phyloP scores from a whole-genome alignment of 2,113 vertebrate genomes.

The Thunnus thynnus region DNA sequence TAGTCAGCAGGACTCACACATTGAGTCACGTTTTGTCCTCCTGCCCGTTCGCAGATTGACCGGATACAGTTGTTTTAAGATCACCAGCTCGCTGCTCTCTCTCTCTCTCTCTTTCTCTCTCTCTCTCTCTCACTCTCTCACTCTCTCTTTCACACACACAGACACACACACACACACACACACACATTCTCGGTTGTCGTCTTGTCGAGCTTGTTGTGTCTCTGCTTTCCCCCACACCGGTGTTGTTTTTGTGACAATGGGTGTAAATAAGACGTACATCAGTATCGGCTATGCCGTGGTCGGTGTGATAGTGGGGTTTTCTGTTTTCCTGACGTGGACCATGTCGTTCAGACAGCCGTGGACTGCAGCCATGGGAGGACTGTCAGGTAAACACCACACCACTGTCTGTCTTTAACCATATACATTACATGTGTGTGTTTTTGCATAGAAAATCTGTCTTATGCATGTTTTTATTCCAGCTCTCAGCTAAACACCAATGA shows the following conservation, averaged over 20 bases:
- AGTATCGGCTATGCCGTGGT: conserved; percentile 86
- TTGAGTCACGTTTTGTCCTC: not conserved
- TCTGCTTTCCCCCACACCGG: no score
- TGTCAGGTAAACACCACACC: conserved; percentile 87
- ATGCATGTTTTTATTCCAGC: not conserved
- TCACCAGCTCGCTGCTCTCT: not conserved
- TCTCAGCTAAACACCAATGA: not conserved
- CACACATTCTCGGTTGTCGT: not conserved
- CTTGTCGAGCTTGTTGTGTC: not conserved
- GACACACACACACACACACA: no score
- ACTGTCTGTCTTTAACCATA: not conserved
- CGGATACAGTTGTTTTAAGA: conserved; percentile 59
- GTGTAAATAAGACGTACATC: conserved; percentile 79
- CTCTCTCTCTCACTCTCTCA: not conserved
- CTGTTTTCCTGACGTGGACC: conserved; percentile 91
- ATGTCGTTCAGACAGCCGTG: conserved; percentile 87
- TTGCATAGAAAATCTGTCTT: not conserved
- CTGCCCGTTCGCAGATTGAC: not conserved
- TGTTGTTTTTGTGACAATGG: conserved; percentile 66
- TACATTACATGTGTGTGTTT: not conserved
- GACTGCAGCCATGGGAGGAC: conserved; percentile 92
- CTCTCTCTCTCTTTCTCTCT: not conserved
- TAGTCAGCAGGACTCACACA: conserved; percentile 31
- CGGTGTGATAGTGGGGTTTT: conserved; percentile 86
- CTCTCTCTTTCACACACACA: no score